Evolutionary conservation across 2,113 vertebrate genomes (phyloP).

Genomic region (Numenius arquata): DNA sequence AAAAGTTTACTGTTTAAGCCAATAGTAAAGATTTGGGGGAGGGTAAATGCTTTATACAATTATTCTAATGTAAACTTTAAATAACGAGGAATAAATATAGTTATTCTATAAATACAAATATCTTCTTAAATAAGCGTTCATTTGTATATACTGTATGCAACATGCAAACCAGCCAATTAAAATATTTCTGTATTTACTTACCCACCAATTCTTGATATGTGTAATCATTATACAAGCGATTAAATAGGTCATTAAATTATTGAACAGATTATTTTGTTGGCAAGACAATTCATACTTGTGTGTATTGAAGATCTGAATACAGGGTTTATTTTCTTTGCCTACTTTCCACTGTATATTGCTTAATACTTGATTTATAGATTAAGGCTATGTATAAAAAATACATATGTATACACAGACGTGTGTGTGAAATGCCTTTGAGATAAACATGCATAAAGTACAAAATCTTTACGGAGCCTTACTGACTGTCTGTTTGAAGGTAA

Average conservation of each 20-base stretch:
- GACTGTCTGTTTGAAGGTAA: not conserved
- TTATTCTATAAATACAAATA: not conserved
- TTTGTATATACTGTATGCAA: not conserved
- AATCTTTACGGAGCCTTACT: not conserved
- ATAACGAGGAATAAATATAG: not conserved
- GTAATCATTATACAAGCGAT: not conserved
- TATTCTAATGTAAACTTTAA: not conserved
- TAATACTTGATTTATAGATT: not conserved
- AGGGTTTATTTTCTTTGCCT: not conserved
- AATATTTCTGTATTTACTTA: not conserved
- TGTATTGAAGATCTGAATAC: not conserved
- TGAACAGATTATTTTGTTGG: not conserved
- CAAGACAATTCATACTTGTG: not conserved
- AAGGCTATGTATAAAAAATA: not conserved
- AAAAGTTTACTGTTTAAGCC: too few relatives aligned
- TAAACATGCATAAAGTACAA: not conserved
- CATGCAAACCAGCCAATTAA: not conserved
- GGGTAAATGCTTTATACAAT: not conserved
- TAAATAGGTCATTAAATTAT: not conserved
- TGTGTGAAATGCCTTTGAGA: not conserved
- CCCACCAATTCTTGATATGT: not conserved
- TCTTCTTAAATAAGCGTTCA: not conserved
- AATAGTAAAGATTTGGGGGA: not conserved
- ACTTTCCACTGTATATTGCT: not conserved
- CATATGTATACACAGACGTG: rapidly evolving